These are phyloP conservation scores for Lottia gigantea DNA, from an alignment of 2,888 invertebrate species.

Conservation along the genomic window DNA sequence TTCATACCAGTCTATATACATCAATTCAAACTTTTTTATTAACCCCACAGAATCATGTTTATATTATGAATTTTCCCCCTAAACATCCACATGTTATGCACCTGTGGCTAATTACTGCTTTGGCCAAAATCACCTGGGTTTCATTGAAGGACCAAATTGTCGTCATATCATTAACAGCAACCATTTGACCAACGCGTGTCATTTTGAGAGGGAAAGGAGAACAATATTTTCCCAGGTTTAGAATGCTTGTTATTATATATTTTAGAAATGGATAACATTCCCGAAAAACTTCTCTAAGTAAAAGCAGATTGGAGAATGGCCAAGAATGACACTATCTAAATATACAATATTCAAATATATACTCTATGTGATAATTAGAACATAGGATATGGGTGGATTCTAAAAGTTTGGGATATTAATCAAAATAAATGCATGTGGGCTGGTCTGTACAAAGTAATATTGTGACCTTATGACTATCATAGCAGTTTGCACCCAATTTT, in stretches of 20 bases:
- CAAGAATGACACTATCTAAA: slow-evolving; percentile 1
- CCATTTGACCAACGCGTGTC: slow-evolving; percentile 8
- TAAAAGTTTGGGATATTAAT: not conserved
- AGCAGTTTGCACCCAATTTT: no score
- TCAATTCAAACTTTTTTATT: slow-evolving; percentile 17
- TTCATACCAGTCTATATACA: not conserved
- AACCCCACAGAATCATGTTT: slow-evolving; percentile 14
- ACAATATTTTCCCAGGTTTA: not conserved
- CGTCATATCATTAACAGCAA: slow-evolving; percentile 17
- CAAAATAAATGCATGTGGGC: no score
- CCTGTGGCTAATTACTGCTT: slow-evolving; percentile 10
- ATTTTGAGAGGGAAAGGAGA: not conserved
- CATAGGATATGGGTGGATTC: slow-evolving; percentile 1
- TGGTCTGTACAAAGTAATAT: no score
- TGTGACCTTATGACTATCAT: no score
- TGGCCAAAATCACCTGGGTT: slow-evolving; percentile 12
- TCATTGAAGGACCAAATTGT: slow-evolving; percentile 16
- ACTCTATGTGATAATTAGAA: no score
- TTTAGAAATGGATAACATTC: slow-evolving; percentile 4
- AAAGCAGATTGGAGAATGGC: slow-evolving; percentile 3
- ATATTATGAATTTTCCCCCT: slow-evolving; percentile 13
- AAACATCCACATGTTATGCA: slow-evolving; percentile 10
- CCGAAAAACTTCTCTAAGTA: not conserved
- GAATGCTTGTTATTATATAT: slow-evolving; percentile 6
- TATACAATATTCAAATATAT: not conserved